Evolutionary conservation across 2,797 vertebrate genomes (phyloP).

Genomic region (Clarias fuscus): DNA sequence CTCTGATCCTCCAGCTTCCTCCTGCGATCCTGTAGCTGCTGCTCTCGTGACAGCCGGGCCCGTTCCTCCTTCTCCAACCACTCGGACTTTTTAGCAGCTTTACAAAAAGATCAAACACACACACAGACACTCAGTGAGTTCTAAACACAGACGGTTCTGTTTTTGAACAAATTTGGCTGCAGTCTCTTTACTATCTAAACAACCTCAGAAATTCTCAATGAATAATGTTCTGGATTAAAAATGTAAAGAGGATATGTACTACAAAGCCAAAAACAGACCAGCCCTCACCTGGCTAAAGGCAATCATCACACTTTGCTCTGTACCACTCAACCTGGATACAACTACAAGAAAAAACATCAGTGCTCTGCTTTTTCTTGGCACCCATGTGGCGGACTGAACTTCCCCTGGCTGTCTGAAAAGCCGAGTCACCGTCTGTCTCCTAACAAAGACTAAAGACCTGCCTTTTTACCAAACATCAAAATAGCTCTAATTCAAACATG

Average conservation of each 20-base stretch:
- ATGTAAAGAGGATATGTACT: not conserved
- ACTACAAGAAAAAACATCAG: not conserved
- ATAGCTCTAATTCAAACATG: not conserved
- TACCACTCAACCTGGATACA: not conserved
- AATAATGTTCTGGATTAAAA: not conserved
- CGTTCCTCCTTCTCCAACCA: slow-evolving; percentile 98
- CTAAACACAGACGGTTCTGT: not conserved
- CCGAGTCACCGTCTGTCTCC: not conserved
- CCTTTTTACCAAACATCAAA: not conserved
- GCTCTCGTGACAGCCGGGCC: slow-evolving; percentile 86
- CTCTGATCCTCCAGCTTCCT: slow-evolving; percentile 88
- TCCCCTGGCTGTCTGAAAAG: not conserved
- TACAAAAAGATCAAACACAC: slow-evolving; percentile 33
- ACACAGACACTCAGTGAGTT: not conserved
- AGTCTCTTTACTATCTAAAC: not conserved
- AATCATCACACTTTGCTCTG: not conserved
- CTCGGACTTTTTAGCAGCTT: slow-evolving; percentile 89
- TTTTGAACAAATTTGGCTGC: not conserved
- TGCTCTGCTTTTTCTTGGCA: not conserved
- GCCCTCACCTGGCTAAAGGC: not conserved
- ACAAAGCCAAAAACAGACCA: not conserved
- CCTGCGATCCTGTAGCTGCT: slow-evolving; percentile 90
- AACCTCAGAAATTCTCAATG: not conserved
- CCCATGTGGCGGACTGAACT: not conserved
- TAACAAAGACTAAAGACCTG: not conserved